phyloP scores from a whole-genome alignment of 2,797 vertebrate genomes.

The Enteromius thamalakanensis region DNA sequence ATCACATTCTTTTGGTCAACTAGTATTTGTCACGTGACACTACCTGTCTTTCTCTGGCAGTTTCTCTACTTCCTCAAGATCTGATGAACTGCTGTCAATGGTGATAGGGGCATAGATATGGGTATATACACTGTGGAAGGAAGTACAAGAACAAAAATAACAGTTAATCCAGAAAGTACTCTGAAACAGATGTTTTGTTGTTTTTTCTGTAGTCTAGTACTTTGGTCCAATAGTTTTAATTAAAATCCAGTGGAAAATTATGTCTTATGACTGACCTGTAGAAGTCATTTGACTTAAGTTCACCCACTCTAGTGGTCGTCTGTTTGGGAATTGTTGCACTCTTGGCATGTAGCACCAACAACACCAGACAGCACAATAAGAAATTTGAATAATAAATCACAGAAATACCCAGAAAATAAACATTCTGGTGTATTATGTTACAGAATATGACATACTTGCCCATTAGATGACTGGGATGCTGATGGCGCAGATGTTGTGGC shows the following conservation, averaged over 20 bases:
- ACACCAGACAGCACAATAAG: constrained; percentile 5
- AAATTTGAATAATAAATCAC: no score
- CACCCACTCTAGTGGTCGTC: not conserved
- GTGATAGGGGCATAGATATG: not conserved
- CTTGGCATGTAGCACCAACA: not conserved
- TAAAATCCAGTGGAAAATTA: not conserved
- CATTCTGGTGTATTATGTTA: not conserved
- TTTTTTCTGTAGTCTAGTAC: no score
- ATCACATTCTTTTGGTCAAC: no score
- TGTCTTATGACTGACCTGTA: not conserved
- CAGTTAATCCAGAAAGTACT: not conserved
- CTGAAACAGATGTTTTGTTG: no score
- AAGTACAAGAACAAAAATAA: not conserved
- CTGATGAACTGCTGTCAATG: not conserved
- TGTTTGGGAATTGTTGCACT: not conserved
- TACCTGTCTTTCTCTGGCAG: no score
- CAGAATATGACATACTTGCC: constrained; percentile 12
- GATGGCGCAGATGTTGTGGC: not conserved
- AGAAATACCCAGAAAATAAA: not conserved
- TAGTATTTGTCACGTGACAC: no score
- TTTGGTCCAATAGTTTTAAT: no score
- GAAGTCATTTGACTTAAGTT: not conserved
- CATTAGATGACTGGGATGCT: not conserved
- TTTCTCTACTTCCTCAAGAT: no score
- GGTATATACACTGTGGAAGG: not conserved